Evolutionary conservation across 1,140 invertebrate species (phyloP).

Genomic region (Drosophila guanche): DNA sequence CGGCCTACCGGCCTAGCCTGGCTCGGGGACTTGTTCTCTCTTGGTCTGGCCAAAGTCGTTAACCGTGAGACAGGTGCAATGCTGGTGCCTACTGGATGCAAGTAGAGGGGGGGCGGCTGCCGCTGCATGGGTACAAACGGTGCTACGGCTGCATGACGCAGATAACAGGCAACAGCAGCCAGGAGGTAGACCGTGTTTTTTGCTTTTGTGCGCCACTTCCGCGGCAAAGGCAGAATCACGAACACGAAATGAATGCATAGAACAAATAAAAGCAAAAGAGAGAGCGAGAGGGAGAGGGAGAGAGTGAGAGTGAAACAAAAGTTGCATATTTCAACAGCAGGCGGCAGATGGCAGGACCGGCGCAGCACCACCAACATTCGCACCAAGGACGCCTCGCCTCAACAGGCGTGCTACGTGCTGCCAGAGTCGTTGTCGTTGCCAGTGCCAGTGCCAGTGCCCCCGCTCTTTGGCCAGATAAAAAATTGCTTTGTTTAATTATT

Average conservation of each 20-base stretch:
- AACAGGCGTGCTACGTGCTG: constrained; percentile 59
- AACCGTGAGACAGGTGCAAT: constrained; percentile 46
- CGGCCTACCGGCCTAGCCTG: too few relatives aligned
- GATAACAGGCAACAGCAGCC: constrained; percentile 59
- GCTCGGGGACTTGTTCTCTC: constrained; percentile 8
- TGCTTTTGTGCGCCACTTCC: constrained; percentile 65
- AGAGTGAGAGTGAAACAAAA: constrained; percentile 40
- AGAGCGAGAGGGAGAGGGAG: too few relatives aligned
- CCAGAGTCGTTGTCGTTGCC: constrained; percentile 13
- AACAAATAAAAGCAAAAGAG: constrained; percentile 38
- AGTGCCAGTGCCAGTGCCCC: not conserved
- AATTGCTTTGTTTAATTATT: constrained; percentile 81
- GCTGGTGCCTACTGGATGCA: constrained; percentile 22
- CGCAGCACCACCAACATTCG: constrained; percentile 15
- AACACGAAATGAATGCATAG: constrained; percentile 69
- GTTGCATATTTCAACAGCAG: constrained; percentile 21
- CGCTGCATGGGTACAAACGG: constrained; percentile 25
- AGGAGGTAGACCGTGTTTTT: constrained; percentile 21
- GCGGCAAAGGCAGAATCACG: constrained; percentile 47
- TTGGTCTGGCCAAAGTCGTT: constrained; percentile 15
- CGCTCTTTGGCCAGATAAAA: constrained; percentile 59
- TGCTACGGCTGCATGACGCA: constrained; percentile 59
- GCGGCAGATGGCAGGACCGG: too few relatives aligned
- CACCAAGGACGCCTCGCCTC: constrained; percentile 57
- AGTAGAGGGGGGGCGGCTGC: constrained; percentile 6